A percentile compares a stretch with the other conserved stretches of the same genome.
phyloP scores from a whole-genome alignment of 2,797 vertebrate species.

The Micropoecilia bifurca region DNA sequence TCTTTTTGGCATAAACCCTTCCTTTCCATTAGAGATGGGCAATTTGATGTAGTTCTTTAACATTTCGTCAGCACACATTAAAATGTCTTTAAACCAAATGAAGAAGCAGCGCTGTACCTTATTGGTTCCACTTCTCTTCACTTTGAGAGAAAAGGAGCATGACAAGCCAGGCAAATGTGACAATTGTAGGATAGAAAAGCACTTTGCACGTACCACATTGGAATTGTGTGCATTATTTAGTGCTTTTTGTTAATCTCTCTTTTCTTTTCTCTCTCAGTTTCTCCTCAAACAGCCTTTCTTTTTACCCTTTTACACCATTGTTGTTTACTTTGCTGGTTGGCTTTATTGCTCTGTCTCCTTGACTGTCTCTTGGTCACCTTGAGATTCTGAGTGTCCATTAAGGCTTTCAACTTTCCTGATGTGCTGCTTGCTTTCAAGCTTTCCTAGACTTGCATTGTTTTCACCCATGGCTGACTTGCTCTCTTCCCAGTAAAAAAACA shows the following conservation, averaged over 20 bases:
- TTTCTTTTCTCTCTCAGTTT: background rate
- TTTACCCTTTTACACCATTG: conserved; percentile 13
- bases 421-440: conserved; percentile 51
- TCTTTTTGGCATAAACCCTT: background rate
- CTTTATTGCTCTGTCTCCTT: conserved; percentile 45
- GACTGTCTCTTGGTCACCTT: conserved; percentile 65
- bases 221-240: conserved; percentile 46
- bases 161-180: conserved; percentile 23
- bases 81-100: conserved; percentile 7
- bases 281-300: conserved; percentile 11
- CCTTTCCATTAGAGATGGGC: background rate
- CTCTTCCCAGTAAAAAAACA: background rate
- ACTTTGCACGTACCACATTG: conserved; percentile 30
- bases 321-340: conserved; percentile 34
- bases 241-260: conserved; percentile 27
- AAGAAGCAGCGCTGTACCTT: background rate
- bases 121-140: conserved; percentile 15
- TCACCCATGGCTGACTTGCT: conserved; percentile 41
- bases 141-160: conserved; percentile 11
- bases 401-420: conserved; percentile 61
- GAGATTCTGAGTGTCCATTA: conserved; percentile 67
- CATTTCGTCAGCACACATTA: background rate
- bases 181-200: conserved; percentile 44
- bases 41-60: conserved; percentile 6
- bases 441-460: conserved; percentile 47